A percentile compares a stretch with the other conserved stretches of the same genome.
phyloP scores from a whole-genome alignment of 1,140 invertebrate species.

The Parapsyche elsis region DNA sequence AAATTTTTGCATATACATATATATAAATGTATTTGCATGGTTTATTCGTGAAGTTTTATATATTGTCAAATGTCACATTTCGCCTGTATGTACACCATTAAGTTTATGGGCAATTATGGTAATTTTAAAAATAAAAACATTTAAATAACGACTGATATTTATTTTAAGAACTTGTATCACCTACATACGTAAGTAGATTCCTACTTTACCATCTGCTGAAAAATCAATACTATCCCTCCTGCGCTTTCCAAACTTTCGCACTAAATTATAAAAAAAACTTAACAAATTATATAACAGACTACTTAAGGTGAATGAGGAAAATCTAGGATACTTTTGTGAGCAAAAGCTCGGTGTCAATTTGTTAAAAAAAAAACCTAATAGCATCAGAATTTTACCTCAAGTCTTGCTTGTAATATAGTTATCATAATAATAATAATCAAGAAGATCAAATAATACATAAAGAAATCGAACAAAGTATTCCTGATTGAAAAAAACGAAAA shows the following conservation, averaged over 20 bases:
- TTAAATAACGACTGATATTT: constrained; percentile 33
- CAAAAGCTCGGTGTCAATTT: too few relatives aligned
- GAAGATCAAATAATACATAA: too few relatives aligned
- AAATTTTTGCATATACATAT: constrained; percentile 26
- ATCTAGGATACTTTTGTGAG: too few relatives aligned
- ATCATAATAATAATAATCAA: too few relatives aligned
- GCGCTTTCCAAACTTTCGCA: background rate
- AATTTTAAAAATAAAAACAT: constrained; percentile 54
- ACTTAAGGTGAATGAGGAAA: too few relatives aligned
- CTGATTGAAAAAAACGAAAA: too few relatives aligned
- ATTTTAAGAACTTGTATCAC: constrained; percentile 1
- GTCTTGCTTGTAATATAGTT: too few relatives aligned
- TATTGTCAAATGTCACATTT: constrained; percentile 43
- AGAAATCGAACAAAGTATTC: too few relatives aligned
- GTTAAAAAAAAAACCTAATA: too few relatives aligned
- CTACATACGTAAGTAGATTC: background rate
- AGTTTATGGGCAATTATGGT: constrained; percentile 52
- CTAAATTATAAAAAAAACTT: too few relatives aligned
- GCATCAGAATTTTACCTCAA: too few relatives aligned
- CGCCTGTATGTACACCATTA: constrained; percentile 49
- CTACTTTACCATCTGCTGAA: constrained; percentile 26
- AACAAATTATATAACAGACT: too few relatives aligned
- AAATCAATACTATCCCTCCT: background rate
- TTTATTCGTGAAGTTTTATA: constrained; percentile 41
- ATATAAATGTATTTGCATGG: constrained; percentile 44